These are phyloP conservation scores for Rhea pennata DNA, from an alignment of 2,113 vertebrate species.

Conservation along the genomic window DNA sequence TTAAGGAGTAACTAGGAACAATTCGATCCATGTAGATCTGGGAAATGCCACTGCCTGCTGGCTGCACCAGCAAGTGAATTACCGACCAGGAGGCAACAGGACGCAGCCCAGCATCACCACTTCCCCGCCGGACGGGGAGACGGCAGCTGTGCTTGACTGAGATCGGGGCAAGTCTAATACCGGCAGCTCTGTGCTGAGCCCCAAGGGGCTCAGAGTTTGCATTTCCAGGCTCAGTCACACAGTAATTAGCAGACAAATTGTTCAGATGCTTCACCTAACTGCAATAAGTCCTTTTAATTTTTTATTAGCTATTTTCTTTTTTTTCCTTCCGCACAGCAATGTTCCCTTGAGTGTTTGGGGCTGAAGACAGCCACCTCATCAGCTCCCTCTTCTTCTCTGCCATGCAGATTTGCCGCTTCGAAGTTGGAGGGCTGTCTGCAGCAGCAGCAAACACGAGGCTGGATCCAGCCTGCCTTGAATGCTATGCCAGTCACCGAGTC, in stretches of 20 bases:
- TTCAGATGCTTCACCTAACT: neutral
- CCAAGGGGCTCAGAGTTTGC: neutral
- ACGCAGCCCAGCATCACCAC: rapidly evolving
- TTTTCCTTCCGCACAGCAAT: neutral
- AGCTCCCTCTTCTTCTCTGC: neutral
- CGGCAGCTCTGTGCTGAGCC: neutral
- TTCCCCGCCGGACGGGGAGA: neutral
- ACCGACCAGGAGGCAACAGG: neutral
- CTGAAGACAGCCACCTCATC: neutral
- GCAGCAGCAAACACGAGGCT: neutral
- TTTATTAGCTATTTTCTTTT: neutral
- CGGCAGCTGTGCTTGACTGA: neutral
- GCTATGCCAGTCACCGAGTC: rapidly evolving
- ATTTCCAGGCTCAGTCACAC: neutral
- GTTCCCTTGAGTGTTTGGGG: neutral
- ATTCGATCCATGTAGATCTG: neutral
- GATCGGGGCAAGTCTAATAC: neutral
- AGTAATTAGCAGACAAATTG: neutral
- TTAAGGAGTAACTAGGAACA: neutral
- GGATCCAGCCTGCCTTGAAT: neutral
- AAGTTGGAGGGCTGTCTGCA: neutral
- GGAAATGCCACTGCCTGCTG: neutral
- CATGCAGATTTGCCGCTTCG: neutral
- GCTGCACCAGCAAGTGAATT: neutral
- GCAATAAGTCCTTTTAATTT: neutral